phyloP scores from a whole-genome alignment of 1,140 invertebrate genomes.

The Asobara japonica region DNA sequence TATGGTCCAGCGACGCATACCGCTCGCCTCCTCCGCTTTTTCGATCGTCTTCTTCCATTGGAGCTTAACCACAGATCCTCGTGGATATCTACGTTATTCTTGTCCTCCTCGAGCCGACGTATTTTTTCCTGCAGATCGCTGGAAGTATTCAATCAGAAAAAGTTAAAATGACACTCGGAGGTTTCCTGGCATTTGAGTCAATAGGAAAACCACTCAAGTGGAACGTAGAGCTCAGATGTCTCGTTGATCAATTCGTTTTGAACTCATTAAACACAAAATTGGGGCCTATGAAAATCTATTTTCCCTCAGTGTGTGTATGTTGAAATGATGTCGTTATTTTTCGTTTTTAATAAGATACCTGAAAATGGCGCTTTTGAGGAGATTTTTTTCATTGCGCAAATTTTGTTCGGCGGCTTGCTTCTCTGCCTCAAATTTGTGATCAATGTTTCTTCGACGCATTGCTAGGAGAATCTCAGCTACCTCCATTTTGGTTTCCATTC shows the following conservation, averaged over 20 bases:
- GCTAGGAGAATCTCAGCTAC: constrained; percentile 87
- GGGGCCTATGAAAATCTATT: too few species aligned
- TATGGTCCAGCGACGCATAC: constrained; percentile 92
- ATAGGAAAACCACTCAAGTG: too few species aligned
- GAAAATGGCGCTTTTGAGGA: constrained; percentile 85
- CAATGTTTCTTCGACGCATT: constrained; percentile 82
- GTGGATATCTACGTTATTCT: constrained; percentile 91
- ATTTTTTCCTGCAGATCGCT: constrained; percentile 87
- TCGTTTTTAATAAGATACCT: too few species aligned
- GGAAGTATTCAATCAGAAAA: too few species aligned
- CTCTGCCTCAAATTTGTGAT: constrained; percentile 89
- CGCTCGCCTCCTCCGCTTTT: constrained; percentile 77
- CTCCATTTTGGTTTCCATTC: constrained; percentile 86
- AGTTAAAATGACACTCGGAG: too few species aligned
- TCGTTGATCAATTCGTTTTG: too few species aligned
- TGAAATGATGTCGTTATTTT: too few species aligned
- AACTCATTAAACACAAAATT: too few species aligned
- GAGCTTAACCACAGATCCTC: constrained; percentile 72
- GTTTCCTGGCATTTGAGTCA: too few species aligned
- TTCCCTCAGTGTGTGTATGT: too few species aligned
- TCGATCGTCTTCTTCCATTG: constrained; percentile 63
- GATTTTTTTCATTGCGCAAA: constrained; percentile 87
- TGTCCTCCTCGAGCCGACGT: constrained; percentile 90
- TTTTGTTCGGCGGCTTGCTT: constrained; percentile 89
- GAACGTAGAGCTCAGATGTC: too few species aligned